Conservation (phyloP, 2,113 vertebrate genomes). For the Blennius ocellaris region DNA sequence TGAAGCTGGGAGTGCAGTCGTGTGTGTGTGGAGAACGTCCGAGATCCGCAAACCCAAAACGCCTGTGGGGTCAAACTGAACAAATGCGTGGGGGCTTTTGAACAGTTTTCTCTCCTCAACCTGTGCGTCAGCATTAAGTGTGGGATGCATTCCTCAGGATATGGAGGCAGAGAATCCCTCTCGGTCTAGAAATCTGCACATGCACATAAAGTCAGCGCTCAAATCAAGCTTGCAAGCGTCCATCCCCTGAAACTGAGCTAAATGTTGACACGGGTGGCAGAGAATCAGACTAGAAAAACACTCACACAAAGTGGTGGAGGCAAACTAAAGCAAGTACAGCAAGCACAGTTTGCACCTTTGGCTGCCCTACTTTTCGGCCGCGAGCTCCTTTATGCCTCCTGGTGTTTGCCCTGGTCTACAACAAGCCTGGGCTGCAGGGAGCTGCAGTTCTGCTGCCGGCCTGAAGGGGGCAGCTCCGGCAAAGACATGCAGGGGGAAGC, state of each 20-base stretch:
- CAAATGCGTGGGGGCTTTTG: no score
- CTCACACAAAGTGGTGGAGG: slow-evolving; percentile 35
- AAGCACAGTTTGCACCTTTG: slow-evolving; percentile 27
- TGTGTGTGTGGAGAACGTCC: no score
- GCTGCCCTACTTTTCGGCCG: slow-evolving; percentile 70
- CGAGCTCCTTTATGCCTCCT: slow-evolving; percentile 62
- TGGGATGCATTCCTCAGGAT: slow-evolving; percentile 56
- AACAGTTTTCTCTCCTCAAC: no score
- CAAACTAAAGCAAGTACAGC: slow-evolving; percentile 55
- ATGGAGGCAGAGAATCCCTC: slow-evolving; percentile 51
- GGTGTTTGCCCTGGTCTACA: slow-evolving; percentile 12
- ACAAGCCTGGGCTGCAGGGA: fast-evolving
- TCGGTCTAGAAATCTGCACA: background rate
- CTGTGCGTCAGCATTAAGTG: slow-evolving; percentile 29
- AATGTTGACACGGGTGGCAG: slow-evolving; percentile 12
- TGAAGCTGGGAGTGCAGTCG: slow-evolving; percentile 23
- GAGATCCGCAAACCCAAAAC: no score
- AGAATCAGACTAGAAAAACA: slow-evolving; percentile 7
- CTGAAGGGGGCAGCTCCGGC: slow-evolving; percentile 41
- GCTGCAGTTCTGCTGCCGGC: background rate
- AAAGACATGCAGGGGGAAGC: background rate
- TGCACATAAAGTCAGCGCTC: no score
- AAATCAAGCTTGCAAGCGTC: no score
- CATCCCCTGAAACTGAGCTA: background rate
- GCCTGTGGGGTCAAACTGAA: no score